Base-by-base conservation (phyloP, 92 coral and sea anemone species). In the Phenganax stokvisi region DNA sequence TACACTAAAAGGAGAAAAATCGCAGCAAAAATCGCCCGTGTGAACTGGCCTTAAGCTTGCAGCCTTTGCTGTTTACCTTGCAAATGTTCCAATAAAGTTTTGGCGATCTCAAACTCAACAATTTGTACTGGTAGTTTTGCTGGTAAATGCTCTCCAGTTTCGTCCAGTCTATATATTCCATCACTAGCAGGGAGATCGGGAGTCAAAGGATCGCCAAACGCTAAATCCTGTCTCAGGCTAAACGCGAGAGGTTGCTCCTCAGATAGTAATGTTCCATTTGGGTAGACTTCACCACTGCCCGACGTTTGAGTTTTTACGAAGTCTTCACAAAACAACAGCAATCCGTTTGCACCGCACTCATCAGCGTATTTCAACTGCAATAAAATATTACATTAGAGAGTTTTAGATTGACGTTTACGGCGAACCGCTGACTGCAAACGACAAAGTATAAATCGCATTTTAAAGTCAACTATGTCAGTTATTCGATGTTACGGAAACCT, bases 91-190 rank as follows among this genome's bases (percentile, higher is more conserved):
- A 93, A 87, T 64, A 93, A 93, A 12, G 91, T 73, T 57, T 88
- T 31, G 7, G 98, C 97, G 17, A 91, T 92, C 12, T 91, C 93
- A 78, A 88, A 93, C n/a, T 89, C 89, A 72, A 93, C 88, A 27
- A 90, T 89, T 54, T 93, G 98, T n/a, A 96, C 97, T 17, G 98
- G 98, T 73, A 93, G 82, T 10, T 77, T 93, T 7, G 85, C 84
- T 11, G 97, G 98, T 16, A 91, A 74, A 20, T 56, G 75, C 77
- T 90, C 88, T 6, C 87, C 87, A 30, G 70, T 86, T 59, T 37
- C 12, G n/a, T 86, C 59, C n/a, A 79, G 61, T 73, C 93, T 85
- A 81, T 90, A 91, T 71, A 88, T 84, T 52, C 94, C 98, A 54
- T 88, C 83, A 11, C 88, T 74, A 20, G 98, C 84, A 10, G 97